Percentiles rank a stretch among this genome's conserved stretches.
Conservation (phyloP, 1,140 invertebrate genomes). For the Eumaeus atala region DNA sequence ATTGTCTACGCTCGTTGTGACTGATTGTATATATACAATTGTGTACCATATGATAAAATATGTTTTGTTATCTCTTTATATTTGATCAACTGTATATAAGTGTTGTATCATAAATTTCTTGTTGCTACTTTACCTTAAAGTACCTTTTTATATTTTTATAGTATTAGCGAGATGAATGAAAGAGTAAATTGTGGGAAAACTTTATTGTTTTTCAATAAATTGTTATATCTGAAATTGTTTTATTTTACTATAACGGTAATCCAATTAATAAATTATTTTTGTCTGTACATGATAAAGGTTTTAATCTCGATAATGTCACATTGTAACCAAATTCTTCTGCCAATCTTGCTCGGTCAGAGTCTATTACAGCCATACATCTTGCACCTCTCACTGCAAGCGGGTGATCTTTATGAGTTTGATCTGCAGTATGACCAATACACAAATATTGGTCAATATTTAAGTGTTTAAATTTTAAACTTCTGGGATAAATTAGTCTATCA, state of each 20-base stretch:
- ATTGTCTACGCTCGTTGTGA: slow-evolving; percentile 75
- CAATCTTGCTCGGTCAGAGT: slow-evolving; percentile 86
- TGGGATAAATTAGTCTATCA: slow-evolving; percentile 83
- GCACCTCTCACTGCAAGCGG: slow-evolving; percentile 69
- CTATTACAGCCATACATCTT: slow-evolving; percentile 90
- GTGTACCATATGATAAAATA: background rate
- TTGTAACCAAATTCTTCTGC: slow-evolving; percentile 85
- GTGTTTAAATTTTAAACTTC: slow-evolving; percentile 76
- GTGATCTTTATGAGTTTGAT: slow-evolving; percentile 87
- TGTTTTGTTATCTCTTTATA: background rate
- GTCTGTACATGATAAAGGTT: slow-evolving; percentile 88
- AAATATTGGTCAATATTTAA: slow-evolving; percentile 81
- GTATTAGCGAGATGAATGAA: background rate
- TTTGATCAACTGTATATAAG: background rate
- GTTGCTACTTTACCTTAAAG: background rate
- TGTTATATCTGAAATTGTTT: slow-evolving; percentile 14
- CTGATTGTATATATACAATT: slow-evolving; percentile 25
- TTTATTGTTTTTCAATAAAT: slow-evolving; percentile 19
- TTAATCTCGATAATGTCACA: slow-evolving; percentile 83
- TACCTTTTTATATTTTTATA: slow-evolving; percentile 9
- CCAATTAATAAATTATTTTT: slow-evolving; percentile 96
- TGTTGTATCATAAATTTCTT: background rate
- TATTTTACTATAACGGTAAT: slow-evolving; percentile 50
- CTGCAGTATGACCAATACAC: slow-evolving; percentile 89
- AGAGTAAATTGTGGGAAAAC: background rate